Evolutionary conservation across 2,797 vertebrate species (phyloP), one percentile per base, ranked within the genome.

Genomic region (Acomys russatus): DNA sequence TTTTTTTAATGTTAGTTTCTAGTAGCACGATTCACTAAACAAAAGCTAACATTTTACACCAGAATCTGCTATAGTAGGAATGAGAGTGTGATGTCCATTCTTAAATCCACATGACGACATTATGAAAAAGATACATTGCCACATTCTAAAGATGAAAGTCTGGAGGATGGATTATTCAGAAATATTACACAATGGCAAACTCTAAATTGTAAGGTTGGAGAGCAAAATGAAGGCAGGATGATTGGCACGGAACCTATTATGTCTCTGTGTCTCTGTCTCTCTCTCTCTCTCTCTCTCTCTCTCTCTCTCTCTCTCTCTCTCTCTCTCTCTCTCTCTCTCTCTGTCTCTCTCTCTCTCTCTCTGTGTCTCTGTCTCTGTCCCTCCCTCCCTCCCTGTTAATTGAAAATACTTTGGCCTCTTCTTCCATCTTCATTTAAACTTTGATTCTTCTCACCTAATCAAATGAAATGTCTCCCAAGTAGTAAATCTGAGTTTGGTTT

Each of bases 11-110:
- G n/a, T 6, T 23, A 93, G 3, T 92, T 77, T 15, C 49, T 56
- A 35, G 74, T 95, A 71, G 3, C 54, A 79, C 20, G 44, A 94
- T n/a, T 88, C 49, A n/a, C n/a, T n/a, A n/a, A n/a, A n/a, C n/a
- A n/a, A n/a, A n/a, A n/a, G n/a, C n/a, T n/a, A n/a, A n/a, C n/a
- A n/a, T n/a, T n/a, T n/a, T n/a, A n/a, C n/a, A n/a, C n/a, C n/a
- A n/a, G n/a, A n/a, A n/a, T n/a, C n/a, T n/a, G n/a, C n/a, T 51
- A 4, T 79, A 33, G 59, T 22, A 3, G 1, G 20, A 54, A 64
- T 63, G 79, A 86, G 54, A n/a, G 10, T 76, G 61, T 64, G 38
- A 33, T n/a, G 35, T 12, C 56, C 28, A 66, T 56, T 84, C 85
- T 89, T 91, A 64, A 73, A 92, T 59, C 9, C 25, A 49, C n/a